These are phyloP conservation scores for Eremobia ochroleuca DNA, from an alignment of 2,888 invertebrate species.

Conservation along the genomic window DNA sequence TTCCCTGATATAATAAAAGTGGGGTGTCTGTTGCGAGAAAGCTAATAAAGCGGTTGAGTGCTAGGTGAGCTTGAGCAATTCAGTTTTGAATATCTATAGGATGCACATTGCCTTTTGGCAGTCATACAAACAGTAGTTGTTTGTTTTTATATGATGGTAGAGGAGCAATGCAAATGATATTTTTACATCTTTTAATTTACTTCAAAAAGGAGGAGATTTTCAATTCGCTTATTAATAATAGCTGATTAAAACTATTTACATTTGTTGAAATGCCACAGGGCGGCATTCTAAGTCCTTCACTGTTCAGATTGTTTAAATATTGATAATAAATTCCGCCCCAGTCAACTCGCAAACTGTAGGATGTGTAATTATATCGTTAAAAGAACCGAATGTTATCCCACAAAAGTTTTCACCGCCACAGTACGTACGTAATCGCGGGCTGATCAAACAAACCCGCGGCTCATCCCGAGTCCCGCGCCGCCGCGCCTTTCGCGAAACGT, in stretches of 20 bases:
- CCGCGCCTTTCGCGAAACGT: slow-evolving; percentile 80
- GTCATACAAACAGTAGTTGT: neutral
- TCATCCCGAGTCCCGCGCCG: slow-evolving; percentile 70
- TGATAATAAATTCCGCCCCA: slow-evolving; percentile 3
- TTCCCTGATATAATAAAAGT: slow-evolving; percentile 32
- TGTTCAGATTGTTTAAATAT: slow-evolving; percentile 1
- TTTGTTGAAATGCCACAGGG: slow-evolving; percentile 11
- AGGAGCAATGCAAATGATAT: neutral
- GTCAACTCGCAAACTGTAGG: slow-evolving; percentile 7
- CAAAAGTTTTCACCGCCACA: slow-evolving; percentile 75
- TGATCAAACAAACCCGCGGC: slow-evolving; percentile 84
- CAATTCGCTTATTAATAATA: neutral
- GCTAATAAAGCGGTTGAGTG: slow-evolving; percentile 34
- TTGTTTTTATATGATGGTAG: neutral
- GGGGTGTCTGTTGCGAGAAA: slow-evolving; percentile 39
- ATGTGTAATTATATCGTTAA: slow-evolving; percentile 43
- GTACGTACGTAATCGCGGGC: slow-evolving; percentile 80
- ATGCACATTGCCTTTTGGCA: slow-evolving; percentile 38
- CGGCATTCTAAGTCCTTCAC: neutral
- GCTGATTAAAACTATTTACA: neutral
- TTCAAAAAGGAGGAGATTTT: neutral
- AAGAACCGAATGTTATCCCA: slow-evolving; percentile 64
- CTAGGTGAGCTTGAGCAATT: slow-evolving; percentile 7
- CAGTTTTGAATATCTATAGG: slow-evolving; percentile 19
- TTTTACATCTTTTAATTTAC: neutral